phyloP scores from a whole-genome alignment of 2,888 invertebrate genomes.

The Trisateles emortualis region DNA sequence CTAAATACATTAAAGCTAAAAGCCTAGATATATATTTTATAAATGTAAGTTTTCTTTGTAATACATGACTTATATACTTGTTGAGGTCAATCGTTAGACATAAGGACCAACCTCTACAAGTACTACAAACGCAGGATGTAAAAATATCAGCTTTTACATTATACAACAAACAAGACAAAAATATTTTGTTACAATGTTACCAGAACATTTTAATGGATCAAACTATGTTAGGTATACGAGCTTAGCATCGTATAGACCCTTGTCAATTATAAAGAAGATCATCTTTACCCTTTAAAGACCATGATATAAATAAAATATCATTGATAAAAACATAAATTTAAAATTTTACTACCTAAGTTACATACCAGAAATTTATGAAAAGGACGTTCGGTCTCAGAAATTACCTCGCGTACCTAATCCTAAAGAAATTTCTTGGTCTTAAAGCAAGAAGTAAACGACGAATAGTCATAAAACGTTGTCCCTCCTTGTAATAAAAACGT shows the following conservation, averaged over 20 bases:
- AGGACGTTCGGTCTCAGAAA: not conserved
- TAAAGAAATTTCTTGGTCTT: not conserved
- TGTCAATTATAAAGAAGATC: constrained; percentile 13
- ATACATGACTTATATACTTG: too few relatives aligned
- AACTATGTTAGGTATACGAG: constrained; percentile 3
- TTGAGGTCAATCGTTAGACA: too few relatives aligned
- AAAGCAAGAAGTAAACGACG: constrained; percentile 11
- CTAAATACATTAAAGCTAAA: too few relatives aligned
- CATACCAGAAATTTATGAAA: not conserved
- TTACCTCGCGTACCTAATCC: not conserved
- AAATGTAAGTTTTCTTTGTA: too few relatives aligned
- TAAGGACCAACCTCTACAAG: too few relatives aligned
- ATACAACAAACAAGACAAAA: not conserved
- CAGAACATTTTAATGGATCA: constrained; percentile 8
- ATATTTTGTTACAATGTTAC: constrained; percentile 5
- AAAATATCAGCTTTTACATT: not conserved
- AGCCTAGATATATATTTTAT: too few relatives aligned
- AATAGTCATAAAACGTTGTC: constrained; percentile 13
- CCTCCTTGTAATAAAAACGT: constrained; percentile 14
- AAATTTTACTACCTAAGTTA: not conserved
- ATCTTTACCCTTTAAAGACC: constrained; percentile 14
- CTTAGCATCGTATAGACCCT: constrained; percentile 1
- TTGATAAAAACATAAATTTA: not conserved
- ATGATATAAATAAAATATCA: not conserved
- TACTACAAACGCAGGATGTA: not conserved